A percentile compares a stretch with the other conserved stretches of the same genome.
These are phyloP conservation scores for Neoarius graeffei DNA, from an alignment of 2,113 vertebrate species.

Conservation along the genomic window DNA sequence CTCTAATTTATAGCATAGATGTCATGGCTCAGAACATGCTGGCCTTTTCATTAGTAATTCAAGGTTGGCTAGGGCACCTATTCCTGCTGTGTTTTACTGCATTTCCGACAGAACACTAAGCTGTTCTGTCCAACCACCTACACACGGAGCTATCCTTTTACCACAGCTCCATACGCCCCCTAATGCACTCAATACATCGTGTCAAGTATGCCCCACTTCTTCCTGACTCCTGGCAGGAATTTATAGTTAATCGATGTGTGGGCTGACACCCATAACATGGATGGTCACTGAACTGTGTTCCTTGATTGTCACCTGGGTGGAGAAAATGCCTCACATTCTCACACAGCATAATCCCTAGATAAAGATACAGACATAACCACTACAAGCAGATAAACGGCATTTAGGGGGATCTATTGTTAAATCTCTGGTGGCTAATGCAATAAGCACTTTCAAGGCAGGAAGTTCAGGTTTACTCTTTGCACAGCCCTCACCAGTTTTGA, in stretches of 20 bases:
- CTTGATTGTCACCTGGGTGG: constrained; percentile 16
- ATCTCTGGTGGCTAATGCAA: constrained; percentile 1
- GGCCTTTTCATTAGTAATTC: constrained; percentile 33
- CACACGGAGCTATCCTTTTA: constrained; percentile 44
- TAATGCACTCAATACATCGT: constrained; percentile 38
- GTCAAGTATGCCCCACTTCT: constrained; percentile 32
- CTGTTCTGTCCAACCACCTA: constrained; percentile 39
- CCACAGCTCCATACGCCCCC: constrained; percentile 12
- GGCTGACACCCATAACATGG: constrained; percentile 40
- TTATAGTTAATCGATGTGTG: constrained; percentile 67
- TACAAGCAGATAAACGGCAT: neutral
- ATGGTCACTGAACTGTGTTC: constrained; percentile 54
- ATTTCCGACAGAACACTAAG: constrained; percentile 41
- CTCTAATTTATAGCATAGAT: constrained; percentile 19
- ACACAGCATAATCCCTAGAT: neutral
- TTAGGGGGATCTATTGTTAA: neutral
- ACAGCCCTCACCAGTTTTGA: neutral
- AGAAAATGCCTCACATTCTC: neutral
- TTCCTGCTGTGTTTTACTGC: constrained; percentile 46
- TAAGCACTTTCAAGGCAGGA: constrained; percentile 21
- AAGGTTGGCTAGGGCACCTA: constrained; percentile 39
- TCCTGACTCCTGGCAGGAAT: constrained; percentile 53
- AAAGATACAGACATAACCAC: neutral
- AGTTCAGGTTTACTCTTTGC: constrained; percentile 1
- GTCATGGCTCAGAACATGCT: neutral